A percentile compares a stretch with the other conserved stretches of the same genome.
These are phyloP conservation scores for Pedicia rivosa DNA, from an alignment of 2,888 invertebrate genomes.

Conservation along the genomic window DNA sequence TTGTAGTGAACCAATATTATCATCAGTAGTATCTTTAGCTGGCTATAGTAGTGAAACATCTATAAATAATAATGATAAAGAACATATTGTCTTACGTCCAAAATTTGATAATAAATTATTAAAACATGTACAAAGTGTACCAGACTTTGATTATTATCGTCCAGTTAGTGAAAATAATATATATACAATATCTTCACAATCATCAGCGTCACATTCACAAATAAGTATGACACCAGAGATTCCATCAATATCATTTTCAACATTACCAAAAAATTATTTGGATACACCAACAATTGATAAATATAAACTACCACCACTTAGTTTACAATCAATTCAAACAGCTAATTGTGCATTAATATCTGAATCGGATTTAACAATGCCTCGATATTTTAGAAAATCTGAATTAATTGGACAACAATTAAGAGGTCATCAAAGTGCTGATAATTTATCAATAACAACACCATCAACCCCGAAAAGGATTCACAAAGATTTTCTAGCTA, in stretches of 20 bases:
- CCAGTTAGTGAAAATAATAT: slow-evolving; percentile 29
- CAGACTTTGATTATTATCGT: slow-evolving; percentile 23
- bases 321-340: slow-evolving; percentile 34
- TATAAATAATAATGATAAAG: neutral
- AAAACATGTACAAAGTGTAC: slow-evolving; percentile 24
- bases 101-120: neutral
- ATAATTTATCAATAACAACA: slow-evolving; percentile 13
- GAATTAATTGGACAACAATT: slow-evolving; percentile 21
- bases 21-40: too few species aligned
- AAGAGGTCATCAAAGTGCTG: slow-evolving; percentile 16
- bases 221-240: slow-evolving; percentile 33
- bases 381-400: slow-evolving; percentile 39
- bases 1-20: too few species aligned
- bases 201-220: slow-evolving; percentile 14
- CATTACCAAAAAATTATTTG: slow-evolving; percentile 29
- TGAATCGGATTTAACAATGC: slow-evolving; percentile 40
- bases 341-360: slow-evolving; percentile 31
- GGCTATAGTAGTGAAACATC: neutral
- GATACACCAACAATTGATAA: slow-evolving; percentile 31
- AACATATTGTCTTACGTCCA: neutral
- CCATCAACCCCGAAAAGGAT: slow-evolving; percentile 20
- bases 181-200: slow-evolving; percentile 25
- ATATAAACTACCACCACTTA: slow-evolving; percentile 27
- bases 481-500: too few species aligned
- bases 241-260: slow-evolving; percentile 29